Conservation (phyloP, 2,797 vertebrate genomes). For the Nasua narica region DNA sequence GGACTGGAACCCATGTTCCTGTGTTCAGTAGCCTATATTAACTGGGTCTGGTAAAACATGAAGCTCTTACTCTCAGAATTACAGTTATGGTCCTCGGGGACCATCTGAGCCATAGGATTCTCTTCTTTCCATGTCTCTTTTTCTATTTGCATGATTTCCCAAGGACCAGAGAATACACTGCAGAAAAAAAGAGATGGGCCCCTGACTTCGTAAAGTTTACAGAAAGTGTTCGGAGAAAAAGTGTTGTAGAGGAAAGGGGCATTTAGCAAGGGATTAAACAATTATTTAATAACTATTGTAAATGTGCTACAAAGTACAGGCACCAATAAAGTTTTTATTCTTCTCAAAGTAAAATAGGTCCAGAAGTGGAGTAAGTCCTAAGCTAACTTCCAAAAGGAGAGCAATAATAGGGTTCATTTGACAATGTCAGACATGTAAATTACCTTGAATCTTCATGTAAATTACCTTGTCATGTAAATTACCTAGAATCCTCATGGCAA, state of each 20-base stretch:
- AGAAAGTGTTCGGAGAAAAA: not conserved
- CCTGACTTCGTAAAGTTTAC: not conserved
- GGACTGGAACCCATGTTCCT: not conserved
- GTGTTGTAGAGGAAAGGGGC: not conserved
- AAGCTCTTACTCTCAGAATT: not conserved
- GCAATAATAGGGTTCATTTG: not conserved
- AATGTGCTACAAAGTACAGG: not conserved
- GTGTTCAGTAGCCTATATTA: not conserved
- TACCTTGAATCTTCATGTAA: not conserved
- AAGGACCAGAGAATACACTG: not conserved
- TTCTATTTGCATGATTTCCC: not conserved
- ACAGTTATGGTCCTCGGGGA: not conserved
- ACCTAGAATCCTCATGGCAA: not conserved
- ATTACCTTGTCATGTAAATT: not conserved
- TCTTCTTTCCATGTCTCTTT: not conserved
- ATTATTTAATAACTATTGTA: not conserved
- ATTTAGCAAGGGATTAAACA: not conserved
- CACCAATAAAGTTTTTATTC: not conserved
- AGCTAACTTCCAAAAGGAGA: not conserved
- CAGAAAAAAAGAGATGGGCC: not conserved
- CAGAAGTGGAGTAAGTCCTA: not conserved
- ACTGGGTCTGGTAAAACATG: not conserved
- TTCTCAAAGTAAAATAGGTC: not conserved
- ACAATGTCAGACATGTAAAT: not conserved
- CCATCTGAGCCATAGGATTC: too few species aligned